Percentiles rank a stretch among this genome's conserved stretches.
phyloP scores from a whole-genome alignment of 2,797 vertebrate genomes.

The Serranus cabrilla region DNA sequence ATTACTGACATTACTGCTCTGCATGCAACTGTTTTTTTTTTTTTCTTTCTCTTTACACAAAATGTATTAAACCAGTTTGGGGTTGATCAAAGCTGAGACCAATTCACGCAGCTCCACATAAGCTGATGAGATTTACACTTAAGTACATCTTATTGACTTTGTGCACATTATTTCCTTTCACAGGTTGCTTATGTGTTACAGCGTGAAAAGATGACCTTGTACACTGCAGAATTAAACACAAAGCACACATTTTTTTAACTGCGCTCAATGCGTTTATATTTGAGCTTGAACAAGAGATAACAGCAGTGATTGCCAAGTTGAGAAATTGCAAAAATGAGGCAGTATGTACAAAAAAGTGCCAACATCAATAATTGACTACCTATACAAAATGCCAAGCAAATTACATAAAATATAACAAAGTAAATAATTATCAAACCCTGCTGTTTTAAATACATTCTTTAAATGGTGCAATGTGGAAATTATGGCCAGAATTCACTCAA shows the following conservation, averaged over 20 bases:
- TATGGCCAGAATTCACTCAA: no score
- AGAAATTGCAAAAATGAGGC: background rate
- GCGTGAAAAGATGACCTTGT: constrained; percentile 6
- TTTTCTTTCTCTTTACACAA: constrained; percentile 26
- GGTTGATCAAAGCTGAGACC: constrained; percentile 38
- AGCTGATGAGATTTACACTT: constrained; percentile 14
- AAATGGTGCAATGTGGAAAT: no score
- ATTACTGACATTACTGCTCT: constrained; percentile 72
- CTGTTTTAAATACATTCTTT: background rate
- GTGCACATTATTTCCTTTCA: background rate
- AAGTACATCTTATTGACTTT: constrained; percentile 4
- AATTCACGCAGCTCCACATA: constrained; percentile 31
- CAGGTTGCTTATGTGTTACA: background rate
- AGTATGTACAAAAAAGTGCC: background rate
- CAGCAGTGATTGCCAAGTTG: constrained; percentile 1
- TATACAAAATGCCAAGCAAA: background rate
- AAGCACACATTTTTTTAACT: background rate
- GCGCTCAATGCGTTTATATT: background rate
- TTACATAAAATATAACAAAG: background rate
- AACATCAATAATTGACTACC: background rate
- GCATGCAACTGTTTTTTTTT: constrained; percentile 28
- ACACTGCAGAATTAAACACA: background rate
- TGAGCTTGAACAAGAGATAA: background rate
- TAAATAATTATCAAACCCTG: background rate
- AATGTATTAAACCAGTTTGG: constrained; percentile 49